A percentile compares a stretch with the other conserved stretches of the same genome.
Evolutionary conservation across 2,113 vertebrate species (phyloP).

Genomic region (western clawed frog (Xenopus tropicalis)): DNA sequence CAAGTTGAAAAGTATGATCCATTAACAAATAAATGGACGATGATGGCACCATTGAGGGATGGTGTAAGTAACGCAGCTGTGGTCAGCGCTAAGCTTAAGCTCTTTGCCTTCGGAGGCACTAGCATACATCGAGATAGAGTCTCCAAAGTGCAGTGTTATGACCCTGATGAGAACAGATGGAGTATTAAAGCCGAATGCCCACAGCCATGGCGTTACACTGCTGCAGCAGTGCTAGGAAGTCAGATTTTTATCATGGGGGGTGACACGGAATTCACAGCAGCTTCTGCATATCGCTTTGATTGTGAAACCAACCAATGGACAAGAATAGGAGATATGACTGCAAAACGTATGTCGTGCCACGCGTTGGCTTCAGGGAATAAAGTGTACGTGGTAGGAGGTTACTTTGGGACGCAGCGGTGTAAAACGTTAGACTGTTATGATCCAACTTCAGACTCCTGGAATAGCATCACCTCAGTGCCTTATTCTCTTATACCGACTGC

Average conservation of each 20-base stretch:
- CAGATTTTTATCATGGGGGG: slow-evolving; percentile 98
- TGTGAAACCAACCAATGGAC: slow-evolving; percentile 88
- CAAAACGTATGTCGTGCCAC: slow-evolving; percentile 94
- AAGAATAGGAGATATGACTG: slow-evolving; percentile 89
- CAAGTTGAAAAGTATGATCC: slow-evolving; percentile 90
- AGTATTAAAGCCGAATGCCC: slow-evolving; percentile 85
- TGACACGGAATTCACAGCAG: slow-evolving; percentile 88
- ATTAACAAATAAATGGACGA: slow-evolving; percentile 82
- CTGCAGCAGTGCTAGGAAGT: slow-evolving; percentile 85
- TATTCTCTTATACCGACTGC: slow-evolving; percentile 94
- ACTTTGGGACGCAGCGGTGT: slow-evolving; percentile 91
- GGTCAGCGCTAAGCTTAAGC: slow-evolving; percentile 87
- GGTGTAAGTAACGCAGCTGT: slow-evolving; percentile 92
- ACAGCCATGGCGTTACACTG: slow-evolving; percentile 91
- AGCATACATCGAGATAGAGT: slow-evolving; percentile 89
- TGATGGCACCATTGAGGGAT: slow-evolving; percentile 86
- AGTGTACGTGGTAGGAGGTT: slow-evolving; percentile 91
- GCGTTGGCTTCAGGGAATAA: slow-evolving; percentile 91
- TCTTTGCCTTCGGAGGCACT: slow-evolving; percentile 89
- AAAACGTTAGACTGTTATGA: slow-evolving; percentile 95
- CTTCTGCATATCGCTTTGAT: slow-evolving; percentile 90
- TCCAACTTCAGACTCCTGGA: slow-evolving; percentile 86
- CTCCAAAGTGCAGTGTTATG: slow-evolving; percentile 89
- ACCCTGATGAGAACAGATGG: slow-evolving; percentile 85
- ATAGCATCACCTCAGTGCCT: slow-evolving; percentile 91